Base-by-base conservation (phyloP, 2,888 invertebrate genomes). In the Rhodophaea formosa region DNA sequence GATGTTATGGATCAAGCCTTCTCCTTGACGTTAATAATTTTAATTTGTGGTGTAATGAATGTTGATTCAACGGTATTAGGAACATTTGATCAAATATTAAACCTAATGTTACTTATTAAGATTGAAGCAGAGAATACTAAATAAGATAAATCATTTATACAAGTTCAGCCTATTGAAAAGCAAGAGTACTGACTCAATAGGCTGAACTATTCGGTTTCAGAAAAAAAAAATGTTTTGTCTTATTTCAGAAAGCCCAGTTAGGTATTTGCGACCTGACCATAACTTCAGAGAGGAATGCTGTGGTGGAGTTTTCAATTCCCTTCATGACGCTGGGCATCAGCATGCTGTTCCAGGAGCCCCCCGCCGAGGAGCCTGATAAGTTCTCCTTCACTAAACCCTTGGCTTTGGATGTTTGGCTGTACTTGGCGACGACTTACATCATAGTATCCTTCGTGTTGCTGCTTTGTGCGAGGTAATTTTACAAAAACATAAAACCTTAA, bases 271-370 rank as follows among this genome's bases (percentile, higher is more conserved):
- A 99, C 76, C 87, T 99, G 65, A 98, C 98, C 2, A 98, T 99
- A 56, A 99, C 97, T 3, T 96, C 96, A 71, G 95, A 96, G 53
- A 92, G 99, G 47, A 95, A 97, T 65, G 93, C 94, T 58, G 96
- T 95, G 10, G 97, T 97, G 0, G 98, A 98, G 79, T 98, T 98
- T 82, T 97, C 98, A 0, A 96, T 96, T 86, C 99, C 99, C 0
- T 99, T 99, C 82, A 98, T 99, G 97, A 96, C 96, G 65, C 88
- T 99, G 64, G 97, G 97, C 44, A 97, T 98, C 63, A 96, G 97
- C 70, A 97, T 98, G 81, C 81, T 98, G 63, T 96, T 94, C 84
- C 95, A 94, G 70, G 96, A 96, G 71, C 95, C 96, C 3, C 93
- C 93, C 39, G 94, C 94, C 54, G 93, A 94, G 57, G 93, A 94